Evolutionary conservation across 2,888 invertebrate genomes (phyloP).

Genomic region (Acleris literana): DNA sequence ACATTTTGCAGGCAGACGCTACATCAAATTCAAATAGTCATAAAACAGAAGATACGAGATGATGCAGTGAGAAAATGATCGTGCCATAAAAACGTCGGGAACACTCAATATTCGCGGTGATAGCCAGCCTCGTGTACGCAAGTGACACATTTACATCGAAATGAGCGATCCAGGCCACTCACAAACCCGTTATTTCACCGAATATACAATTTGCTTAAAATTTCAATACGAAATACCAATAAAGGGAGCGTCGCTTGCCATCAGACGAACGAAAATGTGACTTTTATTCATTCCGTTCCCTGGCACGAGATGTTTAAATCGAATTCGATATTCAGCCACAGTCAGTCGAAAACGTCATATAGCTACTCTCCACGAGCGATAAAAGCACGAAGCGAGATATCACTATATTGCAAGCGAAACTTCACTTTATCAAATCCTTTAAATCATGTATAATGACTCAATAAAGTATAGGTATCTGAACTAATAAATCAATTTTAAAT

Average conservation of each 20-base stretch:
- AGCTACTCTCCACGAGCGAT: slow-evolving; percentile 11
- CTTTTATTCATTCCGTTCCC: slow-evolving; percentile 58
- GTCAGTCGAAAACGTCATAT: slow-evolving; percentile 50
- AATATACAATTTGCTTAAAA: slow-evolving; percentile 66
- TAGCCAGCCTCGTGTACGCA: slow-evolving; percentile 39
- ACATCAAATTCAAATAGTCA: slow-evolving; percentile 8
- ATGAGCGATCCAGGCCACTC: slow-evolving; percentile 58
- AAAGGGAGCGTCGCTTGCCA: slow-evolving; percentile 47
- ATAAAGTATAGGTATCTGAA: not conserved
- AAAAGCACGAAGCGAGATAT: slow-evolving; percentile 11
- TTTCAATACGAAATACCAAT: slow-evolving; percentile 60
- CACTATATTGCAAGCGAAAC: slow-evolving; percentile 3
- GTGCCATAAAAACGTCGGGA: slow-evolving; percentile 31
- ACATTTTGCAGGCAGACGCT: not conserved
- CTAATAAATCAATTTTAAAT: too few species aligned
- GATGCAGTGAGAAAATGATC: slow-evolving; percentile 34
- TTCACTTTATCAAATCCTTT: slow-evolving; percentile 5
- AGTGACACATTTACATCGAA: slow-evolving; percentile 59
- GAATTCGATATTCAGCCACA: slow-evolving; percentile 51
- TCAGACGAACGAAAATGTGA: slow-evolving; percentile 54
- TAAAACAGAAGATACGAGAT: slow-evolving; percentile 31
- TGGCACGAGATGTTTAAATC: slow-evolving; percentile 55
- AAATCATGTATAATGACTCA: not conserved
- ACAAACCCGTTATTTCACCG: slow-evolving; percentile 54
- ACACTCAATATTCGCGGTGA: slow-evolving; percentile 31